These are phyloP conservation scores for Toxotes chatareus DNA, from an alignment of 2,113 vertebrate species.

Conservation along the genomic window DNA sequence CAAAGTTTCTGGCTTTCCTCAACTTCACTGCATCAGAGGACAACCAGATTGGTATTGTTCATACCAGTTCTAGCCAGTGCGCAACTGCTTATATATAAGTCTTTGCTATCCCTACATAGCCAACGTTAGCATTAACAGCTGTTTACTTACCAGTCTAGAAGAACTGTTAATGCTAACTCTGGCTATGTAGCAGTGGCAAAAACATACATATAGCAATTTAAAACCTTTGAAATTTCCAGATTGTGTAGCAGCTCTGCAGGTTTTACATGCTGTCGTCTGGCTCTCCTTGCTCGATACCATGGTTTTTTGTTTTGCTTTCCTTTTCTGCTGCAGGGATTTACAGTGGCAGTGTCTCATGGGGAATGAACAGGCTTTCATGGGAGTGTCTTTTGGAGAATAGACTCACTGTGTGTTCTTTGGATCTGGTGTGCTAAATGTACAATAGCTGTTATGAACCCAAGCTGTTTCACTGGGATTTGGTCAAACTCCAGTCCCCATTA, in stretches of 20 bases:
- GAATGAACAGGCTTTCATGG: conserved; percentile 27
- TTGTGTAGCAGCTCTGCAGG: conserved; percentile 21
- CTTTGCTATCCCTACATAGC: no score
- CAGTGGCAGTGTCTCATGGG: conserved; percentile 24
- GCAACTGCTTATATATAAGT: background rate
- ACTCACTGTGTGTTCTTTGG: conserved; percentile 23
- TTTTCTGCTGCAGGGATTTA: conserved; percentile 43
- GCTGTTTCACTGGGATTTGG: conserved; percentile 42
- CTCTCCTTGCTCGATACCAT: background rate
- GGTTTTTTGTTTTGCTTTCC: conserved; percentile 26
- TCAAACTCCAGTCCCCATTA: conserved; percentile 44
- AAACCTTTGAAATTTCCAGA: conserved; percentile 19
- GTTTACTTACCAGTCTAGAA: no score
- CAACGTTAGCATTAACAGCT: no score
- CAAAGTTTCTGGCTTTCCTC: background rate
- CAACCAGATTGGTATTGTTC: conserved; percentile 6
- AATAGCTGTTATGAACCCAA: conserved; percentile 39
- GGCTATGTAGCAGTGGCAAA: no score
- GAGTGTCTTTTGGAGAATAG: conserved; percentile 13
- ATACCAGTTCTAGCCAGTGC: conserved; percentile 3
- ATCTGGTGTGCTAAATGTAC: conserved; percentile 22
- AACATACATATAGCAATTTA: background rate
- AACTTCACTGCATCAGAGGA: background rate
- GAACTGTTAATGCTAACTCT: no score
- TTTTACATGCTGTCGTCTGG: conserved; percentile 20